Evolutionary conservation across 2,888 invertebrate species (phyloP).

Genomic region (Caenorhabditis sulstoni): DNA sequence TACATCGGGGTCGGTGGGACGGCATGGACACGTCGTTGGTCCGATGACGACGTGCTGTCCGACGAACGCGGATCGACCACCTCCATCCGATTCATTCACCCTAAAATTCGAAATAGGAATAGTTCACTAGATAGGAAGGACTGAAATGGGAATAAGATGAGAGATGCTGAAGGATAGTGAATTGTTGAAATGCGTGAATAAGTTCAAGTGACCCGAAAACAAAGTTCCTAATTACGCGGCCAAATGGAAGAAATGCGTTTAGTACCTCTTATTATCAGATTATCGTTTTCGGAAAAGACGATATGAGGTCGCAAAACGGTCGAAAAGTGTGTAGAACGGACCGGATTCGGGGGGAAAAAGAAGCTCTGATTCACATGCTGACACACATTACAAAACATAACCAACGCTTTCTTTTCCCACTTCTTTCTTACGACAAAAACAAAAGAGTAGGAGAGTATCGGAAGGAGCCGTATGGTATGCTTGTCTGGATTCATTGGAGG

Average conservation of each 20-base stretch:
- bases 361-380: too few relatives aligned
- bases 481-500: too few relatives aligned
- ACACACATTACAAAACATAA: too few relatives aligned
- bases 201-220: constrained; percentile 21
- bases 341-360: too few relatives aligned
- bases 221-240: constrained; percentile 16
- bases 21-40: constrained; percentile 62
- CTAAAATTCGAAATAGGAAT: constrained; percentile 26
- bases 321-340: too few relatives aligned
- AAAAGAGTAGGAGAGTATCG: background rate
- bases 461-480: too few relatives aligned
- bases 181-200: background rate
- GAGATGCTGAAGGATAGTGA: background rate
- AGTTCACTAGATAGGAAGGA: background rate
- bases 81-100: constrained; percentile 54
- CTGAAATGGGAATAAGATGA: background rate
- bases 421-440: background rate
- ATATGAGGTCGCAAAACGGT: too few relatives aligned
- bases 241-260: constrained; percentile 26
- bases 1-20: constrained; percentile 64
- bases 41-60: constrained; percentile 48
- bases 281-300: background rate
- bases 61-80: constrained; percentile 48
- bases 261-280: constrained; percentile 32
- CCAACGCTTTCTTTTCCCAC: too few relatives aligned